Conservation (phyloP, 2,888 invertebrate genomes). For the Gastracanthus pulcherrimus region DNA sequence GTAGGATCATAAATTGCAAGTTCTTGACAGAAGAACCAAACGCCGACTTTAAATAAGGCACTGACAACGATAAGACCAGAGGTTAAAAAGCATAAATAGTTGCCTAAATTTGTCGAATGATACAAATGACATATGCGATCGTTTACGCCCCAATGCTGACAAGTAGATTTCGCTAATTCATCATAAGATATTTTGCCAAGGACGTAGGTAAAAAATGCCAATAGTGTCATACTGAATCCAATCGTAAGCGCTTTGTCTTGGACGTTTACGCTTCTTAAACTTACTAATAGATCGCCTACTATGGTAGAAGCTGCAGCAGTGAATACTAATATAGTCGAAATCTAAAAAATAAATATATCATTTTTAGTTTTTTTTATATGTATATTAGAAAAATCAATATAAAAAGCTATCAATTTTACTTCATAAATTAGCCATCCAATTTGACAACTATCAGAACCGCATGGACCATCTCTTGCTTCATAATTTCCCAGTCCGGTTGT, state of each 20-base stretch:
- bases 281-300: slow-evolving; percentile 79
- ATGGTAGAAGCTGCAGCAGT: slow-evolving; percentile 75
- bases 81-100: slow-evolving; percentile 78
- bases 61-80: slow-evolving; percentile 76
- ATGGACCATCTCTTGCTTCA: slow-evolving; percentile 80
- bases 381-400: too few species aligned
- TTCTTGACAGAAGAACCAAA: slow-evolving; percentile 77
- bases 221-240: slow-evolving; percentile 79
- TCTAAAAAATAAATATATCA: slow-evolving; percentile 66
- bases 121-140: slow-evolving; percentile 77
- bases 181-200: slow-evolving; percentile 83
- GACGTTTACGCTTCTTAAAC: slow-evolving; percentile 79
- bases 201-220: slow-evolving; percentile 81
- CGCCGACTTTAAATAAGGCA: slow-evolving; percentile 77
- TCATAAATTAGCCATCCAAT: slow-evolving; percentile 78
- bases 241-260: slow-evolving; percentile 83
- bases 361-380: neutral
- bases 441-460: slow-evolving; percentile 78
- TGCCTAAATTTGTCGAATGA: slow-evolving; percentile 77
- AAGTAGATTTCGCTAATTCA: slow-evolving; percentile 78
- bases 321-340: slow-evolving; percentile 75
- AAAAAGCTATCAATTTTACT: slow-evolving; percentile 62
- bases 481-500: slow-evolving; percentile 64
- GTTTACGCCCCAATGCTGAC: slow-evolving; percentile 77
- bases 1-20: slow-evolving; percentile 71